phyloP scores from a whole-genome alignment of 2,113 vertebrate genomes.

The Chionomys nivalis region DNA sequence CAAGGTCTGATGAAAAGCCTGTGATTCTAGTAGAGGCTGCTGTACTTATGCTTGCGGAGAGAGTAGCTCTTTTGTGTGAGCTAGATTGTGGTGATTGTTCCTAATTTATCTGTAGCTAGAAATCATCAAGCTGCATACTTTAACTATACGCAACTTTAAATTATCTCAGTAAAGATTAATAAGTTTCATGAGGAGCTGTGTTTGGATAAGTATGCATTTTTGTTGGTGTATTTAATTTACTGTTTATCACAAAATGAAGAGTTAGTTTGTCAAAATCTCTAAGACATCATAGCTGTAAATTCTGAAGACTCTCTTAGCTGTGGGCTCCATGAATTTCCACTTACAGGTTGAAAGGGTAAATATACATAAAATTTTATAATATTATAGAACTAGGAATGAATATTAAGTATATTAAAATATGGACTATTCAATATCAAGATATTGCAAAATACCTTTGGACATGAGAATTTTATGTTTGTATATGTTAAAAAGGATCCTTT shows the following conservation, averaged over 20 bases:
- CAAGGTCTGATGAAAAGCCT: neutral
- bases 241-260: neutral
- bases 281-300: neutral
- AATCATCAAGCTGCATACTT: neutral
- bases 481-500: neutral
- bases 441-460: neutral
- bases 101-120: neutral
- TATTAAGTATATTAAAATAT: neutral
- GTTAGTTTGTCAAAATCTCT: neutral
- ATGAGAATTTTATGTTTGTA: neutral
- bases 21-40: neutral
- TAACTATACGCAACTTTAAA: neutral
- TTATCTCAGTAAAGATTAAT: neutral
- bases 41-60: neutral
- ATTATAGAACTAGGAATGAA: neutral
- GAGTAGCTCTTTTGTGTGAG: neutral
- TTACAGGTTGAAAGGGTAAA: neutral
- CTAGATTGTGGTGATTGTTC: neutral
- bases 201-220: neutral
- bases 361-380: neutral
- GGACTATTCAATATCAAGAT: neutral
- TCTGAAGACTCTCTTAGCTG: accelerated
- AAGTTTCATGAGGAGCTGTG: neutral
- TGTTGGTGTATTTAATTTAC: neutral
- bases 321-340: neutral